Percentiles rank a stretch among this genome's conserved stretches.
These are phyloP conservation scores for Macrostomum lignano DNA, from an alignment of 1,140 invertebrate genomes.

Conservation along the genomic window DNA sequence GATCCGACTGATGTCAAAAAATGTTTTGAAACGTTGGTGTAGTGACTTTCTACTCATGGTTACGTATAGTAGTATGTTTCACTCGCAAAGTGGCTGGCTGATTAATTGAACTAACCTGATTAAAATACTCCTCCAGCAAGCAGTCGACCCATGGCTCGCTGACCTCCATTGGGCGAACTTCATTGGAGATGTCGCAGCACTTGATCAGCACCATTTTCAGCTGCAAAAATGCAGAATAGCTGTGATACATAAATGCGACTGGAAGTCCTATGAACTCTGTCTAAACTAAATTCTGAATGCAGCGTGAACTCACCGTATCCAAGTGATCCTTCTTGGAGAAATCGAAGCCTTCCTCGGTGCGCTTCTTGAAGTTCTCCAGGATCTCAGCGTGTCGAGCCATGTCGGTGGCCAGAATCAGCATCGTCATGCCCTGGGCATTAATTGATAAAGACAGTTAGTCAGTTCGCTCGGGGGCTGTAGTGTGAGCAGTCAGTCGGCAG, in stretches of 20 bases:
- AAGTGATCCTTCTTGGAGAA: constrained; percentile 18
- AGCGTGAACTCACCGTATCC: no score
- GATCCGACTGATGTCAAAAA: constrained; percentile 13
- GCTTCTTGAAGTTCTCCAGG: constrained; percentile 22
- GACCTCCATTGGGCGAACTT: constrained; percentile 27
- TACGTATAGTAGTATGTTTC: no score
- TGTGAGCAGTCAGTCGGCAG: no score
- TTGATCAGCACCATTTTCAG: constrained; percentile 29
- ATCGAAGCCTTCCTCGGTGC: constrained; percentile 13
- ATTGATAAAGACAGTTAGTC: not conserved
- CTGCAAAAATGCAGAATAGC: constrained; percentile 10
- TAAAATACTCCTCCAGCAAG: constrained; percentile 28
- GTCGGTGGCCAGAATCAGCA: constrained; percentile 27
- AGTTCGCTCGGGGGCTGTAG: no score
- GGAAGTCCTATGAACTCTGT: no score
- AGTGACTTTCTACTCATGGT: not conserved
- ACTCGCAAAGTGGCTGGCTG: no score
- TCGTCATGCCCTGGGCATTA: constrained; percentile 22
- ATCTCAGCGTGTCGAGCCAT: constrained; percentile 28
- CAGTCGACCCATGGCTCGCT: constrained; percentile 29
- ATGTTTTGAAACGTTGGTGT: not conserved
- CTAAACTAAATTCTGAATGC: no score
- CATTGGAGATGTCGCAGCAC: constrained; percentile 29
- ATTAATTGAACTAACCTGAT: constrained; percentile 20
- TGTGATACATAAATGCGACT: no score